Base-by-base conservation (phyloP, 2,888 invertebrate species). In the Drosophila infuscata region DNA sequence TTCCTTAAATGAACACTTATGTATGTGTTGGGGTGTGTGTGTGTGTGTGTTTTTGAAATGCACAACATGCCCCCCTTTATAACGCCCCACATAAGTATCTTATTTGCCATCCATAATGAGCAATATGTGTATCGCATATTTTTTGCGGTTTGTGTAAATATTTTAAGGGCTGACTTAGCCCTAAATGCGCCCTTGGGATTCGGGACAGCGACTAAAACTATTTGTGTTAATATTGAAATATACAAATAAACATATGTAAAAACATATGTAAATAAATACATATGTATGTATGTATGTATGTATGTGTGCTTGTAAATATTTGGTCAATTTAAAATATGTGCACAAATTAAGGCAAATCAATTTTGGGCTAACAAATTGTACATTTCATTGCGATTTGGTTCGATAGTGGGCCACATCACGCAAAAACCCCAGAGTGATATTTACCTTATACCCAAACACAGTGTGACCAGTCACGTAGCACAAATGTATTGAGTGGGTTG, bases 301-400 rank as follows among this genome's bases (percentile, higher is more conserved):
- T 35, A 30, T 49, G 25, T 32, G 38, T 35, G 32, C 20, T 49
- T 52, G 36, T 30, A 59, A 53, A 59, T 65, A 65, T 63, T 62
- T 59, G 71, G 75, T 53, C 70, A 73, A 76, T 84, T 89, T 82
- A 79, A 89, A 89, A 80, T 46, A 46, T 87, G 75, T 73, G 74
- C 88, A 70, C 88, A 78, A 89, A 86, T 86, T 88, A 89, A 84
- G 78, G 78, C 78, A 86, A 86, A 89, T 89, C 88, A 85, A 88
- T 89, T 85, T 88, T 69, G 58, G 62, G 49, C 69, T 68, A 74
- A 76, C 84, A 85, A 85, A 73, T 89, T 83, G 82, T 82, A 75
- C 79, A 73, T 73, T 76, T 74, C 48, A 68, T 33, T 78, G 70
- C 53, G 72, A 70, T 81, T 70, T 73, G 74, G 76, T 67, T 86